Base-by-base conservation (phyloP, 2,888 invertebrate genomes). In the Agriotes lineatus region DNA sequence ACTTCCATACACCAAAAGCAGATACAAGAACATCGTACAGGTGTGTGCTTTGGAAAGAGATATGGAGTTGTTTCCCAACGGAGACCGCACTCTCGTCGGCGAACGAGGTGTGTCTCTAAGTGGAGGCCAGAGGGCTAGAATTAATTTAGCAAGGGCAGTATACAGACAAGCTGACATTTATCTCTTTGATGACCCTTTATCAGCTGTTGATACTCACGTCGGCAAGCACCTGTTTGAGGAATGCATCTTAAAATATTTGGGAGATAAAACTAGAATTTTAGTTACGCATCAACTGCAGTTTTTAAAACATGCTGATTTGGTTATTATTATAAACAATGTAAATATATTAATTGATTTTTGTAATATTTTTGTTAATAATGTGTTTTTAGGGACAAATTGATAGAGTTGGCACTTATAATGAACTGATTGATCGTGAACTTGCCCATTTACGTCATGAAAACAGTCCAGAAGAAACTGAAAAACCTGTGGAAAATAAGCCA, bases 241-340 rank as follows among this genome's bases (percentile, higher is more conserved):
- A 82, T 94, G 93, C 60, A 90, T 93, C 63, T 84, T 82, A 48
- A 85, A 86, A 1, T 85, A 85, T 58, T 76, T 88, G 68, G 84
- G 85, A 10, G 84, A 89, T 69, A 89, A 91, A 79, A 91, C 93
- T 1, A 86, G 92, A 20, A 88, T 95, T 71, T 87, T 96, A 7
- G 92, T 94, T 67, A 96, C 96, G 0, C 95, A 96, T 82, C 95
- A 96, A 80, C 84, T 94, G 19, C 95, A 96, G 79, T 93, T 91
- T 77, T 85, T 93, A 22, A 88, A 89, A 75, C 79, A 86, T n/a
- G 91, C 89, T 0, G 89, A 91, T 80, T 86, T 86, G 68, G 87
- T 93, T 52, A 83, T 92, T 72, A 86, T 92, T 59, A 80, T 93
- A 56, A 87, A 89, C 63, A 90, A 91, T 79, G 93, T 78, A 74